phyloP scores from a whole-genome alignment of 2,113 vertebrate species.

The Daphoenositta chrysoptera region DNA sequence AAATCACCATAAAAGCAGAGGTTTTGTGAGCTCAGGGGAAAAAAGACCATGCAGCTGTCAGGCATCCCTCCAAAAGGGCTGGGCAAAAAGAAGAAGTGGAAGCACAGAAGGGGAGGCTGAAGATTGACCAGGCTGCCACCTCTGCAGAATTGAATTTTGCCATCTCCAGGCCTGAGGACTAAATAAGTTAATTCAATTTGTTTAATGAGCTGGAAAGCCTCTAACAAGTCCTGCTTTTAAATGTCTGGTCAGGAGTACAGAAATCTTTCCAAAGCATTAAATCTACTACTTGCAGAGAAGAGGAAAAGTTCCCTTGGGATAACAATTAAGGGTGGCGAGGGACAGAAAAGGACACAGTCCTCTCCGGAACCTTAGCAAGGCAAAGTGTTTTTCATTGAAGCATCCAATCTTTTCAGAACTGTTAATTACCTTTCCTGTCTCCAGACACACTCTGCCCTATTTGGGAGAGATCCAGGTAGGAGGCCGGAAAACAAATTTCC shows the following conservation, averaged over 20 bases:
- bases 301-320: neutral
- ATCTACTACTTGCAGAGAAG: neutral
- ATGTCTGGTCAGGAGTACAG: neutral
- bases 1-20: neutral
- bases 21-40: neutral
- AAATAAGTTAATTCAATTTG: constrained; percentile 27
- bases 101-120: neutral
- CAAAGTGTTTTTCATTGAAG: neutral
- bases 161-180: constrained; percentile 1
- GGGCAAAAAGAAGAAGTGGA: neutral
- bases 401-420: neutral
- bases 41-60: neutral
- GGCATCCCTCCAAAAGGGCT: constrained; percentile 1
- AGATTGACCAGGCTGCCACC: neutral
- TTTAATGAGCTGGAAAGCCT: constrained; percentile 38
- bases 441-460: neutral
- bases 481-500: neutral
- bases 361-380: neutral
- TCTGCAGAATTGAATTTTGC: constrained; percentile 2
- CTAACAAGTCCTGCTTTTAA: constrained; percentile 11
- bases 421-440: constrained; percentile 8
- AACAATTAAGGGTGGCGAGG: neutral
- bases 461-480: constrained; percentile 8
- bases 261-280: neutral
- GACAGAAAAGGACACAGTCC: neutral